A percentile compares a stretch with the other conserved stretches of the same genome.
These are phyloP conservation scores for Osmerus eperlanus DNA, from an alignment of 2,113 vertebrate genomes.

Conservation along the genomic window DNA sequence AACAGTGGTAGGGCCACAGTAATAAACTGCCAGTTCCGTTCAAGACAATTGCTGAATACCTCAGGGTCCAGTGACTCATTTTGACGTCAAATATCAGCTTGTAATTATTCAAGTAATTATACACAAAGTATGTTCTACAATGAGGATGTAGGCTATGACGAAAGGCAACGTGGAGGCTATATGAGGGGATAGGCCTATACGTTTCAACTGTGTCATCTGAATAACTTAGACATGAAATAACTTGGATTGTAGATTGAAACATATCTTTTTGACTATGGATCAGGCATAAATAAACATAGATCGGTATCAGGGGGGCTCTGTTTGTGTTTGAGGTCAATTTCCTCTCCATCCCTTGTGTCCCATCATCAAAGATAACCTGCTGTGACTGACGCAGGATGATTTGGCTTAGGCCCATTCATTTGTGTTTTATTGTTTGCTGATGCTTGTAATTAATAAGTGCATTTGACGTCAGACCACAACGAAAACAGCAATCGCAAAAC, in stretches of 20 bases:
- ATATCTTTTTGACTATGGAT: slow-evolving; percentile 13
- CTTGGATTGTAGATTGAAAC: not conserved
- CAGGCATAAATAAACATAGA: slow-evolving; percentile 42
- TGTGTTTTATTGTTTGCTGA: slow-evolving; percentile 47
- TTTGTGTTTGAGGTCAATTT: slow-evolving; percentile 63
- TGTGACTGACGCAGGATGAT: slow-evolving; percentile 49
- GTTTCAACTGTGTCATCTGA: too few relatives aligned
- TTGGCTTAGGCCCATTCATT: slow-evolving; percentile 41
- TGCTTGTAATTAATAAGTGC: slow-evolving; percentile 52
- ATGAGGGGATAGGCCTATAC: too few relatives aligned
- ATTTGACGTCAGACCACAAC: slow-evolving; percentile 34
- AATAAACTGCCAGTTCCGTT: slow-evolving; percentile 3
- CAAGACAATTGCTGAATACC: not conserved
- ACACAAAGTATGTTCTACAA: not conserved
- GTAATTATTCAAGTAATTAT: not conserved
- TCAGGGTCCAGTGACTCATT: slow-evolving; percentile 22
- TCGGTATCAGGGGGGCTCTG: slow-evolving; percentile 38
- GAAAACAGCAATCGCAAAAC: slow-evolving; percentile 18
- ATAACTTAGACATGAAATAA: not conserved
- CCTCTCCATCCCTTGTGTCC: slow-evolving; percentile 59
- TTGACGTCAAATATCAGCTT: slow-evolving; percentile 16
- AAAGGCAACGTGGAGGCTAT: too few relatives aligned
- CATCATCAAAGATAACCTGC: slow-evolving; percentile 52
- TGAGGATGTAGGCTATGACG: too few relatives aligned
- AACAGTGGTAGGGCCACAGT: not conserved